Base-by-base conservation (phyloP, 2,113 vertebrate species). In the Rhynchopsitta pachyrhyncha region DNA sequence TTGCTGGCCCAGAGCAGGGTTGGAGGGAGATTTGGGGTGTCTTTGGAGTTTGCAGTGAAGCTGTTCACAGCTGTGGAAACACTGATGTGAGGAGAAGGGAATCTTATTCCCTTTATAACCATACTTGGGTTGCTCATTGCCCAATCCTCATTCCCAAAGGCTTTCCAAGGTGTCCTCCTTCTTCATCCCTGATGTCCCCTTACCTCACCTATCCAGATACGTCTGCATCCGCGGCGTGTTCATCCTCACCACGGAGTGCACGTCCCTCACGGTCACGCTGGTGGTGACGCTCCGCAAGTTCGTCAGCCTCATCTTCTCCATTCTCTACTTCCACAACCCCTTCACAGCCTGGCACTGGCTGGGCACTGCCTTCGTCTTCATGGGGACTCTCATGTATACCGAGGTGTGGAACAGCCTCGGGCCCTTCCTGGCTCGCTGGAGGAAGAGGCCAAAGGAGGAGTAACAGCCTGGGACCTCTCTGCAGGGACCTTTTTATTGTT, bases 331-430 rank as follows among this genome's bases (percentile, higher is more conserved):
- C 96, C 98, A 59, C 80, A 99, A 99, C 96, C 98, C 99, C 37
- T 99, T 99, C 97, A 99, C 99, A 0, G 17, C n/a, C 59, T 99
- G 99, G 99, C 99, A 99, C 97, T 99, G 99, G 99, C 62, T 99
- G 81, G 99, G 99, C 82, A 99, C 99, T 0, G 13, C 92, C 6
- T 98, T 99, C 6, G 99, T 99, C 41, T 99, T 99, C 42, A 25
- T 98, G 41, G 99, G 99, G 53, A 99, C 99, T 1, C 97, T 99
- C 42, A 95, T 99, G 95, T 99, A 99, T 98, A 99, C 99, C 0
- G 99, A 99, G 95, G 98, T 99, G 77, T 99, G 98, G 99, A 98
- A 98, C 95, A 98, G 89, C 92, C 35, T 99, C 2, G 80, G 75
- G 39, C 55, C 94, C 2, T 73, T 97, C 18, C 88, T 97, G 57